Conservation (phyloP, 1,140 invertebrate genomes). For the Nilaparvata lugens region DNA sequence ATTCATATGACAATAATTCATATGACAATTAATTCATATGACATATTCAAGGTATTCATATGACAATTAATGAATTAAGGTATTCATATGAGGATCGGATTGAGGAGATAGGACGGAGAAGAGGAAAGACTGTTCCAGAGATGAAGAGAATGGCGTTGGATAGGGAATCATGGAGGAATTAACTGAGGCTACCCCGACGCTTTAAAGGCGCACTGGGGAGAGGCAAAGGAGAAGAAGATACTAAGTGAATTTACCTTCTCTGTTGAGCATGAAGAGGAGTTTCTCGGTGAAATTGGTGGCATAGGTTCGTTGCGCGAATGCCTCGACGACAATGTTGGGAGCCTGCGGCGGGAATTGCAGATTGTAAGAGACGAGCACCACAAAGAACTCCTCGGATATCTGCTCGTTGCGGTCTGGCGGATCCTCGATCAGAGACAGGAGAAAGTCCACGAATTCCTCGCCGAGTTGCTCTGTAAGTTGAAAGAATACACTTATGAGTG, state of each 20-base stretch:
- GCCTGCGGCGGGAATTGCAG: constrained; percentile 67
- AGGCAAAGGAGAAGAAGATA: constrained; percentile 67
- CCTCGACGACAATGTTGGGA: constrained; percentile 57
- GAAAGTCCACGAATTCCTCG: constrained; percentile 63
- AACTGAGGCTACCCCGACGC: too few relatives aligned
- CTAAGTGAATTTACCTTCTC: constrained; percentile 76
- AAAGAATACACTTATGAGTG: too few relatives aligned
- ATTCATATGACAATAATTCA: constrained; percentile 80
- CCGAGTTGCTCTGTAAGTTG: constrained; percentile 63
- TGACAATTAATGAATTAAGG: constrained; percentile 64
- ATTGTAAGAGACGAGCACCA: constrained; percentile 77
- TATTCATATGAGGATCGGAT: too few relatives aligned
- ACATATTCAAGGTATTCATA: constrained; percentile 52
- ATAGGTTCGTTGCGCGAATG: constrained; percentile 54
- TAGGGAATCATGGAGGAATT: too few relatives aligned
- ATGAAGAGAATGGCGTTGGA: too few relatives aligned
- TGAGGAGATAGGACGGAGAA: too few relatives aligned
- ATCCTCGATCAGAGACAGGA: constrained; percentile 71
- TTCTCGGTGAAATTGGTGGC: constrained; percentile 87
- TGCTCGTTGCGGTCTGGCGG: constrained; percentile 56
- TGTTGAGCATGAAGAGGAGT: constrained; percentile 72
- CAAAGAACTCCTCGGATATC: constrained; percentile 60
- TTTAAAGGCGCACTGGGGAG: too few relatives aligned
- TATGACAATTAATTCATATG: constrained; percentile 67
- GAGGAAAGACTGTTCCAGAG: too few relatives aligned